These are phyloP conservation scores for Orientallactaga sibirica DNA, from an alignment of 2,797 vertebrate genomes.

Conservation along the genomic window DNA sequence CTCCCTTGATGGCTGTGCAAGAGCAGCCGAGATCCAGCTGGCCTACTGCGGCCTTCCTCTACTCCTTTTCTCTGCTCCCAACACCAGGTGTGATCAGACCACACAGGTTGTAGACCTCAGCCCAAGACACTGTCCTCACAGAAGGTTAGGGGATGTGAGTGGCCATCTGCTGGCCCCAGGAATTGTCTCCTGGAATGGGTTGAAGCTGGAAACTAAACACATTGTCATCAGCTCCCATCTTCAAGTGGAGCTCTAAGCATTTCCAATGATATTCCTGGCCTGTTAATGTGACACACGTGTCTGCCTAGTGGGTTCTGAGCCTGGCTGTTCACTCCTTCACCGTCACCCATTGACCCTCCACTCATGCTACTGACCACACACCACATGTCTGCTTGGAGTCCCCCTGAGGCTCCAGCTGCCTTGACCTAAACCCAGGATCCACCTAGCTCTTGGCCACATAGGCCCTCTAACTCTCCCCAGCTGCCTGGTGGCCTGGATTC, in stretches of 20 bases:
- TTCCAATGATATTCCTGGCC: neutral
- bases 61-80: neutral
- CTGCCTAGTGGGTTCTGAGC: neutral
- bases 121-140: conserved; percentile 14
- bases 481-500: accelerated
- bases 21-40: no score
- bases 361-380: no score
- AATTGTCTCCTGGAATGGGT: neutral
- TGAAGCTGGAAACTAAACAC: neutral
- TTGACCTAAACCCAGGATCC: neutral
- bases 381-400: neutral
- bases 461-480: no score
- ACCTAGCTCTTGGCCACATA: neutral
- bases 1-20: neutral
- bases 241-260: neutral
- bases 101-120: neutral
- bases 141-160: neutral
- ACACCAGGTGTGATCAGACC: neutral
- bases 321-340: neutral
- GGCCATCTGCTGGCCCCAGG: neutral
- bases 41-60: neutral
- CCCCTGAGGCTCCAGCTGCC: neutral
- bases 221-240: neutral
- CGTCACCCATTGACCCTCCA: accelerated
- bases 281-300: neutral